phyloP scores from a whole-genome alignment of 2,888 invertebrate genomes.

The Halocaridina rubra region DNA sequence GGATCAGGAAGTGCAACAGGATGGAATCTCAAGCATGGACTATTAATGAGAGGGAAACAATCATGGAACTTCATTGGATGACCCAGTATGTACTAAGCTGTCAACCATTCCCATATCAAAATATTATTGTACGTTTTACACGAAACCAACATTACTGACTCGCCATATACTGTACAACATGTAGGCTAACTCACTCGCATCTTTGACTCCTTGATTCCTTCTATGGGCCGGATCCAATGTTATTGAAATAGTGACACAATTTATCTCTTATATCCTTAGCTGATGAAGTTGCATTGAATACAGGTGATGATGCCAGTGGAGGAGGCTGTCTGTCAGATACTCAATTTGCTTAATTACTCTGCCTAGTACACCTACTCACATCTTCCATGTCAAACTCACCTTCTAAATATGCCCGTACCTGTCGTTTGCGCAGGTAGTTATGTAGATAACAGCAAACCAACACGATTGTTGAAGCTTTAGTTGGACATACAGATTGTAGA shows the following conservation, averaged over 20 bases:
- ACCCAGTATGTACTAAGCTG: neutral
- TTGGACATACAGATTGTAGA: neutral
- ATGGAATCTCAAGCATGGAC: no score
- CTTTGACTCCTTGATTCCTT: neutral
- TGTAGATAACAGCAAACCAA: slow-evolving; percentile 30
- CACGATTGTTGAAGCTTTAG: slow-evolving; percentile 5
- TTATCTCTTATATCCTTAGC: no score
- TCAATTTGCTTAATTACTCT: no score
- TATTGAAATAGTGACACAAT: no score
- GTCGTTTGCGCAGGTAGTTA: slow-evolving; percentile 12
- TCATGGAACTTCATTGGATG: neutral
- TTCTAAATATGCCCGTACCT: slow-evolving; percentile 2
- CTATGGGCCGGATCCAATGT: no score
- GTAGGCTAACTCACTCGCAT: neutral
- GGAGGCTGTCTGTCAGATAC: no score
- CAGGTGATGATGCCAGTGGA: no score
- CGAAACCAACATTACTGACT: neutral
- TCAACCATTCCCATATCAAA: neutral
- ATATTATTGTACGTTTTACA: neutral
- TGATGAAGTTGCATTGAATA: no score
- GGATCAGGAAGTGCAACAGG: slow-evolving; percentile 21
- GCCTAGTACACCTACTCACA: neutral
- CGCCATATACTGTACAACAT: neutral
- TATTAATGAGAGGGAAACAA: neutral
- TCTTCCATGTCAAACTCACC: neutral